A percentile compares a stretch with the other conserved stretches of the same genome.
Evolutionary conservation across 2,113 vertebrate genomes (phyloP).

Genomic region (Pseudonaja textilis): DNA sequence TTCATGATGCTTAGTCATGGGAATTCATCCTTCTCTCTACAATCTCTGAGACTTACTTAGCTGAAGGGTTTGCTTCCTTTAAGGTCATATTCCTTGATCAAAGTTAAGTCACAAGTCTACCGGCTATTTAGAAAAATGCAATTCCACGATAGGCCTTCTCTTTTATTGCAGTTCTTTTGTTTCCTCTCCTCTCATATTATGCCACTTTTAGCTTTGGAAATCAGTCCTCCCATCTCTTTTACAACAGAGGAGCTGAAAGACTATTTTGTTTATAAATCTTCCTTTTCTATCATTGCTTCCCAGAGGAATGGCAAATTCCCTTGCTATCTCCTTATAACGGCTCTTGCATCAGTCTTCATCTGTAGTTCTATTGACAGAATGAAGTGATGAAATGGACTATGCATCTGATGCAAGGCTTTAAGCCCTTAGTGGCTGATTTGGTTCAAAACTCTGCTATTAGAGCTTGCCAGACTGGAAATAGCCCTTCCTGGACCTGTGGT

Average conservation of each 20-base stretch:
- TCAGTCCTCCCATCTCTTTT: background rate
- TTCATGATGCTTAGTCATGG: background rate
- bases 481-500: background rate
- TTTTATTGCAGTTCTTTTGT: background rate
- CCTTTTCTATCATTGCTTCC: conserved; percentile 4
- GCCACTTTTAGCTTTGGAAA: background rate
- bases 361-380: conserved; percentile 16
- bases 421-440: background rate
- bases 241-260: background rate
- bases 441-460: background rate
- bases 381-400: conserved; percentile 15
- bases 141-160: background rate
- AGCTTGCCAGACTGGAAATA: background rate
- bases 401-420: conserved; percentile 33
- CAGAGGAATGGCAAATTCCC: conserved; percentile 1
- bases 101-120: background rate
- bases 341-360: conserved; percentile 44
- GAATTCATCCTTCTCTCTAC: background rate
- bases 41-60: background rate
- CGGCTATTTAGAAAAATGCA: background rate
- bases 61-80: background rate
- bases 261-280: background rate
- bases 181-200: background rate
- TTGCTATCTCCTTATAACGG: background rate
- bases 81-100: background rate